Base-by-base conservation (phyloP, 2,113 vertebrate genomes). In the Centropristis striata region DNA sequence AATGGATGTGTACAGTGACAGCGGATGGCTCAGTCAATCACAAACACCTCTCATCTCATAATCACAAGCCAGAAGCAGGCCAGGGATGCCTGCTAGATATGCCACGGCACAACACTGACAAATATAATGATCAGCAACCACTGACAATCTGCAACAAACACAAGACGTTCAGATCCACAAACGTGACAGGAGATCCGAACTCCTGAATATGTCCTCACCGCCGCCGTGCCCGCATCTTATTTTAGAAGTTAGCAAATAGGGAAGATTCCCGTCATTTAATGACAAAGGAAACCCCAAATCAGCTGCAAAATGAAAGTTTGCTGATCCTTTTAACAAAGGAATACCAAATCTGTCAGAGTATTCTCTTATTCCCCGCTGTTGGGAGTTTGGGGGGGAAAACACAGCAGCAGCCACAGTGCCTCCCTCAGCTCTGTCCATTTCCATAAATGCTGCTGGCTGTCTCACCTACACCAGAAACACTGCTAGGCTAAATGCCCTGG, bases 371-470 rank as follows among this genome's bases (percentile, higher is more conserved):
- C 75, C 41, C 77, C 27, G 54, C 79, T 91, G 78, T 71, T 80
- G 82, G 86, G 88, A 90, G 78, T 76, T 91, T 85, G 5, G n/a
- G 71, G 55, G 73, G 70, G 60, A n/a, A 53, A 75, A 66, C 84
- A 69, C 63, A 88, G 86, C 75, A 77, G 81, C 85, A 78, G 90
- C 76, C 86, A 71, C 81, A 67, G 75, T 64, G 75, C 69, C 88
- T 91, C 91, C 88, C 90, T 91, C 80, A 90, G 90, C 93, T 94
- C 87, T 78, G 92, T 89, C 86, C 90, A 96, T 96, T 95, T 95
- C 94, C 95, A 96, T 95, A 96, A 95, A 86, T 49, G 94, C 95
- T 95, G 86, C 93, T 94, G 95, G 95, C 95, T 95, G 92, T 95
- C 94, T 94, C 83, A 91, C 92, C 92, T 84, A 67, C 75, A 87